Percentiles rank a stretch among this genome's conserved stretches.
Evolutionary conservation across 23 tunicate genomes (phyloP).

Genomic region (Halocynthia roretzi): DNA sequence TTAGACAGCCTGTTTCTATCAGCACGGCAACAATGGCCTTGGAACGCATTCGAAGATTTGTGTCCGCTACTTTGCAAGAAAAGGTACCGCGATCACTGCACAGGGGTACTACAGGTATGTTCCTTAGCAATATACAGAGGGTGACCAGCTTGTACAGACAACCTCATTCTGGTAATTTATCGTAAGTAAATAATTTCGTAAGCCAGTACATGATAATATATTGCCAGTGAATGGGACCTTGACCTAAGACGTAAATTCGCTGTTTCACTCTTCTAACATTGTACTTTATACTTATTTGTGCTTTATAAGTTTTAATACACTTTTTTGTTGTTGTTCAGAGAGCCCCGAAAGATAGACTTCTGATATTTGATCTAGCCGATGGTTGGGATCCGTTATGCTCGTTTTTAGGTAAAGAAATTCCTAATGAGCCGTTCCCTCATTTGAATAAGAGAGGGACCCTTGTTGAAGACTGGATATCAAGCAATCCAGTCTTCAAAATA

Average conservation of each 20-base stretch:
- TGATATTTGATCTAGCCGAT: background rate
- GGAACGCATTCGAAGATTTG: background rate
- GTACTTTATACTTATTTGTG: no score
- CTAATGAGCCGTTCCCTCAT: background rate
- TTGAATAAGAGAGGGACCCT: background rate
- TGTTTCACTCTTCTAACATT: no score
- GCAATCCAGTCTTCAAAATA: background rate
- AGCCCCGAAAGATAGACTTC: slow-evolving; percentile 5
- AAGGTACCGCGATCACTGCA: slow-evolving; percentile 6
- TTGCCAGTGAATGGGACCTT: no score
- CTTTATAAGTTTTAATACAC: no score
- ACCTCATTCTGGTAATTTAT: no score
- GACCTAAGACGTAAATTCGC: no score
- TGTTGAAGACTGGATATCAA: background rate
- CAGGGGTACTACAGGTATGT: background rate
- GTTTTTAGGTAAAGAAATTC: background rate
- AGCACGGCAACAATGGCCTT: background rate
- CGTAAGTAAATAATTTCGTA: no score
- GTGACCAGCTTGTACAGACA: no score
- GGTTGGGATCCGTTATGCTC: slow-evolving; percentile 2
- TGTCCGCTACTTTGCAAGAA: background rate
- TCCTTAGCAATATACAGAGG: no score
- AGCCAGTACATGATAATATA: no score
- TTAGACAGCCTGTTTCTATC: no score
- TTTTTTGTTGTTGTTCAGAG: background rate